Conservation (phyloP, 1,140 invertebrate species). For the Magallana angulata region DNA sequence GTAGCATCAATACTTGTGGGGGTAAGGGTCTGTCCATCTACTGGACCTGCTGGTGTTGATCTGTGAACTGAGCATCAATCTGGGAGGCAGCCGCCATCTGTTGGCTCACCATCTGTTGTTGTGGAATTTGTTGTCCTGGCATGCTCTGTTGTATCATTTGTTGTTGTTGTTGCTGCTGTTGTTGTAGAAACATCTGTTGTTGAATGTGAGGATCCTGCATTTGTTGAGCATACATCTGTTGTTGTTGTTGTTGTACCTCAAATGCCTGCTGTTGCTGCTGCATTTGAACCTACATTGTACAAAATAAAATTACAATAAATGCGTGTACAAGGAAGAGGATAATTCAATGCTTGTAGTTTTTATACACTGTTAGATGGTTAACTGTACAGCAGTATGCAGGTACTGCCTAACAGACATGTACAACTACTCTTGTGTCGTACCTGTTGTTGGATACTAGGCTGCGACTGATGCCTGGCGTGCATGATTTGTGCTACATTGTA, state of each 20-base stretch:
- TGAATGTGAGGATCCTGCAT: conserved; percentile 35
- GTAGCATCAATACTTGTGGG: no score
- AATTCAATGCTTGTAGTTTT: no score
- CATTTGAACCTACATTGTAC: conserved; percentile 15
- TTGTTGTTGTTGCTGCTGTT: conserved; percentile 54
- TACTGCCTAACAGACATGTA: no score
- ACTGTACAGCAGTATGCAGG: no score
- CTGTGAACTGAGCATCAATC: conserved; percentile 1
- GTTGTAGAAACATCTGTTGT: conserved; percentile 53
- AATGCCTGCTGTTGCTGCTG: conserved; percentile 22
- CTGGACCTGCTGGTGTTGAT: conserved; percentile 20
- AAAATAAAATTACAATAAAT: no score
- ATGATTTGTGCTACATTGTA: conserved; percentile 79
- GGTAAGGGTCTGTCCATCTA: neutral
- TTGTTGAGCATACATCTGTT: conserved; percentile 50
- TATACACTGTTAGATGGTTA: no score
- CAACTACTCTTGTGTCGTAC: neutral
- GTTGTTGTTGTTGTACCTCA: conserved; percentile 28
- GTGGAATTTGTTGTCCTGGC: conserved; percentile 43
- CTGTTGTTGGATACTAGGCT: conserved; percentile 30
- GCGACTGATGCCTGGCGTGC: conserved; percentile 65
- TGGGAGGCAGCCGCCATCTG: neutral
- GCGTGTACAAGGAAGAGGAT: no score
- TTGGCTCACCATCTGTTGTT: conserved; percentile 35
- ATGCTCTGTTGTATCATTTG: conserved; percentile 47